Evolutionary conservation across 2,113 vertebrate genomes (phyloP), one percentile per base, ranked within the genome.

Genomic region (Aleadryas rufinucha): DNA sequence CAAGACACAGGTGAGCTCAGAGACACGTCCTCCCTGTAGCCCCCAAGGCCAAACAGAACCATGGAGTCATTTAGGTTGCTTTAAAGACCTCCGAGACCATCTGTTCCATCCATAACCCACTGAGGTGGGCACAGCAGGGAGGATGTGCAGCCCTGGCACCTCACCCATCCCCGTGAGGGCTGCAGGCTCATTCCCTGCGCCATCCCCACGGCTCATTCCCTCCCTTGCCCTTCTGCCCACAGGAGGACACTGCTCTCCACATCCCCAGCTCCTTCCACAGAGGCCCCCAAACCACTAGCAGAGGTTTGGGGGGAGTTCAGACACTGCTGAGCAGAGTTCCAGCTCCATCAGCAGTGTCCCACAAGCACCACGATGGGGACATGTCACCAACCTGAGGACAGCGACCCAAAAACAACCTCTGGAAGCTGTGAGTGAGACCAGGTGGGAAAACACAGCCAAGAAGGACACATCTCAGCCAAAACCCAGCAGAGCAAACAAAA

Each of bases 21-120:
- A 35, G 14, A 6, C 2, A 0, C 3, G 14, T 11, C 10, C 30
- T 56, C 42, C 47, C 60, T 1, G 2, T 0, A 57, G 53, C n/a
- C 37, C 64, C 45, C 52, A 22, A 37, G 27, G 69, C 26, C 33
- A 50, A 39, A 23, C n/a, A n/a, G 44, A 59, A 3, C 39, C 77
- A 24, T 0, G 4, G 33, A 21, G 44, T 14, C 33, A 7, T 30
- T 82, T 7, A 24, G 60, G 44, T 14, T 39, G 33, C 8, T n/a
- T n/a, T 14, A 7, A 30, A 11, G 37, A 44, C 28, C 52, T 39
- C 33, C 54, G 14, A 21, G 69, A n/a, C 2, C 52, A 37, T 11
- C 13, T 16, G 11, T 23, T n/a, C 44, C 77, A 59, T 4, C 60
- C 59, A 9, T 7, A 23, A 9, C 31, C 59, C 31, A 8, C 27